These are phyloP conservation scores for Diarsia rubi DNA, from an alignment of 2,888 invertebrate genomes.

Conservation along the genomic window DNA sequence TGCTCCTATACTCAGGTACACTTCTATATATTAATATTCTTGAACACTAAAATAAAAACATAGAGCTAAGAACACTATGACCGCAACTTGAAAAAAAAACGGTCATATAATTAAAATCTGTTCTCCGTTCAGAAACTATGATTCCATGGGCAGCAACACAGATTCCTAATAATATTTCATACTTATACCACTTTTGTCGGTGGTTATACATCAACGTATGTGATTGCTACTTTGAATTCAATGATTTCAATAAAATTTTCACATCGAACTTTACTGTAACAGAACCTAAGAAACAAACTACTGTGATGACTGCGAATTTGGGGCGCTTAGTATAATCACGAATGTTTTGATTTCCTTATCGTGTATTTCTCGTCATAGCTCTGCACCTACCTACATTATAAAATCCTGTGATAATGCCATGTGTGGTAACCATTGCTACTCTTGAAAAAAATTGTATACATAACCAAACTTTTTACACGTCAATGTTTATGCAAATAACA, in stretches of 20 bases:
- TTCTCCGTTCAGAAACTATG: background rate
- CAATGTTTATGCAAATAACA: background rate
- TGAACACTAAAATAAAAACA: background rate
- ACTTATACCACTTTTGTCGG: background rate
- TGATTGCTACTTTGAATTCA: background rate
- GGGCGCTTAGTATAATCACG: background rate
- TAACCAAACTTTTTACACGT: background rate
- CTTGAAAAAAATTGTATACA: background rate
- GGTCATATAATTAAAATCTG: background rate
- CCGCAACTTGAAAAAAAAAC: background rate
- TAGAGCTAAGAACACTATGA: background rate
- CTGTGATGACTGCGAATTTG: background rate
- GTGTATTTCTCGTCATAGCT: background rate
- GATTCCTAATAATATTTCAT: too few species aligned
- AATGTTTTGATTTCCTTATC: slow-evolving; percentile 12
- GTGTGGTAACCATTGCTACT: background rate
- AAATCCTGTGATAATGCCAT: slow-evolving; percentile 13
- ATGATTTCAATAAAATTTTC: background rate
- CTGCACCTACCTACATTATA: background rate
- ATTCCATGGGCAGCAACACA: background rate
- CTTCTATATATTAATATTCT: background rate
- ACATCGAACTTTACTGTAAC: background rate
- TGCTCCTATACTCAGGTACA: background rate
- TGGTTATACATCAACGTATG: background rate
- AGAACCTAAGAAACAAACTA: slow-evolving; percentile 1